These are phyloP conservation scores for Coecobrya sp. DNA, from an alignment of 2,888 invertebrate species.

Conservation along the genomic window DNA sequence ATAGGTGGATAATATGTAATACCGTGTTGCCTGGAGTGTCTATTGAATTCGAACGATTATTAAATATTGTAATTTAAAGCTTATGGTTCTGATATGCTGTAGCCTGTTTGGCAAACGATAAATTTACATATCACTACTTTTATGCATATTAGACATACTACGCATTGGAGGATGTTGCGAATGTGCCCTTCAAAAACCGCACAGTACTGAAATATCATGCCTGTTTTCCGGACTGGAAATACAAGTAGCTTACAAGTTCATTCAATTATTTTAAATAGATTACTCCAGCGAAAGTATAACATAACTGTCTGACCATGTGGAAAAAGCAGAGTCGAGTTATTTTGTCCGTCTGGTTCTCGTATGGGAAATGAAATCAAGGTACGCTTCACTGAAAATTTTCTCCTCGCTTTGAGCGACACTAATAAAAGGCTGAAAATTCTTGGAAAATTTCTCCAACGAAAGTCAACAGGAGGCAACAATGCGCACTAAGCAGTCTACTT, in stretches of 20 bases:
- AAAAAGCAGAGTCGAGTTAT: neutral
- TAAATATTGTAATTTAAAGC: neutral
- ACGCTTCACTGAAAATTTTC: neutral
- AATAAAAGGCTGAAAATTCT: neutral
- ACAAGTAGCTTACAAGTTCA: neutral
- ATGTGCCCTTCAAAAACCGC: neutral
- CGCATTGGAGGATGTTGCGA: neutral
- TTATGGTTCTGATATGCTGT: neutral
- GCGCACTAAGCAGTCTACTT: neutral
- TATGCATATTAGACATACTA: too few species aligned
- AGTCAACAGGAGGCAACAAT: neutral
- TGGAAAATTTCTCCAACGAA: neutral
- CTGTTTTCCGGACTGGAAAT: neutral
- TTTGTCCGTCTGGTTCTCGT: neutral
- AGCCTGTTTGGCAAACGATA: neutral
- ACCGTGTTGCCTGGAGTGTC: neutral
- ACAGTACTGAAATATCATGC: neutral
- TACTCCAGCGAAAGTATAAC: neutral
- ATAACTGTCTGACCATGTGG: neutral
- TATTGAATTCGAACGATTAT: neutral
- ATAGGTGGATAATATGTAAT: neutral
- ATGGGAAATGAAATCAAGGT: constrained; percentile 15
- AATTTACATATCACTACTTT: neutral
- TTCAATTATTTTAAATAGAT: constrained; percentile 29
- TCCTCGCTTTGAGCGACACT: neutral